Evolutionary conservation across 2,888 invertebrate genomes (phyloP).

Genomic region (Druceiella hillmani): DNA sequence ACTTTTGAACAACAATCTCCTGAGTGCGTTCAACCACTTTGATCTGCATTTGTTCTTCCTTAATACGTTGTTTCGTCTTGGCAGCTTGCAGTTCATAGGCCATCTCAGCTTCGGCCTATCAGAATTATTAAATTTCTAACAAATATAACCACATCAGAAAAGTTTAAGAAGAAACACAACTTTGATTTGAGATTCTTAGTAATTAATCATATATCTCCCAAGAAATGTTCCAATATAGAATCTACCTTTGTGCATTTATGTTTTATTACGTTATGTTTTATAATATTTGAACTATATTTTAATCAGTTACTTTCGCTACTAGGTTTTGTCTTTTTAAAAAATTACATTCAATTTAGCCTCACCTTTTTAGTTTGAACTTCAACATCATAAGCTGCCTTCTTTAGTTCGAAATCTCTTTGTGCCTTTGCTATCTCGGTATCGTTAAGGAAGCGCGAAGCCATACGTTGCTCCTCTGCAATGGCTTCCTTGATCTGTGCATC

Average conservation of each 20-base stretch:
- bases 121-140: slow-evolving; percentile 7
- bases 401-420: slow-evolving; percentile 92
- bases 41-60: slow-evolving; percentile 97
- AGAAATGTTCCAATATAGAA: neutral
- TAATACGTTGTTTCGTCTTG: slow-evolving; percentile 92
- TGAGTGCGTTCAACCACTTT: slow-evolving; percentile 87
- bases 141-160: slow-evolving; percentile 2
- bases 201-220: neutral
- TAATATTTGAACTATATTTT: neutral
- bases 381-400: slow-evolving; percentile 95
- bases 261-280: slow-evolving; percentile 1
- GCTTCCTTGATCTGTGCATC: slow-evolving; percentile 93
- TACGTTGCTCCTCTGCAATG: slow-evolving; percentile 92
- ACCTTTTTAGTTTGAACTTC: slow-evolving; percentile 93
- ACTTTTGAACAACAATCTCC: slow-evolving; percentile 92
- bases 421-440: slow-evolving; percentile 98
- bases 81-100: slow-evolving; percentile 92
- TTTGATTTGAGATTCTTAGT: no score
- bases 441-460: slow-evolving; percentile 90
- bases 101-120: slow-evolving; percentile 85
- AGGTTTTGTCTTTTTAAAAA: no score
- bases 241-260: neutral
- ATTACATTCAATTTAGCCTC: slow-evolving; percentile 14
- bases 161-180: no score
- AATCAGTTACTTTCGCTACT: no score